phyloP scores from a whole-genome alignment of 2,888 invertebrate species.

The Pogonocherus hispidulus region DNA sequence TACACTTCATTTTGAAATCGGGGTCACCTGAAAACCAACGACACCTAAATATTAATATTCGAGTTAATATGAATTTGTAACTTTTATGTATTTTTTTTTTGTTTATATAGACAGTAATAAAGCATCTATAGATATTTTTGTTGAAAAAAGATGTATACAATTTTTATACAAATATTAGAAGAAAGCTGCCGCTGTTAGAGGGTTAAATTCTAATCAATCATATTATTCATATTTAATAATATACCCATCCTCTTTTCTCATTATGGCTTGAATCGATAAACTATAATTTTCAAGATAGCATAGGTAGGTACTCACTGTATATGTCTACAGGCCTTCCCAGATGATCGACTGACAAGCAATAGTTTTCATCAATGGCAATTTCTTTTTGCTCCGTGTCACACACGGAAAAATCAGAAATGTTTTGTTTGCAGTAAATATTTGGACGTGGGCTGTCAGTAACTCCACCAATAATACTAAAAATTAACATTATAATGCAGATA shows the following conservation, averaged over 20 bases:
- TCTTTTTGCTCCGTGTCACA: constrained; percentile 97
- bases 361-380: constrained; percentile 94
- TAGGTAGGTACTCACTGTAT: constrained; percentile 83
- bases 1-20: constrained; percentile 96
- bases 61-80: neutral
- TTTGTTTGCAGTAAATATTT: constrained; percentile 91
- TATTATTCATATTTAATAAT: too few species aligned
- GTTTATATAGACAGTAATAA: too few species aligned
- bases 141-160: too few species aligned
- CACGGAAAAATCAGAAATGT: constrained; percentile 95
- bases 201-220: too few species aligned
- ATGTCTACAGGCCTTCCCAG: constrained; percentile 95
- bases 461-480: constrained; percentile 87
- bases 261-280: too few species aligned
- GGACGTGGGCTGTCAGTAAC: constrained; percentile 95
- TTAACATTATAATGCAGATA: constrained; percentile 30
- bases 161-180: too few species aligned
- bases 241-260: too few species aligned
- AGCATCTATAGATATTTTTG: neutral
- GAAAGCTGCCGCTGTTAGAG: too few species aligned
- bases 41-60: neutral
- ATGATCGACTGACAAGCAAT: constrained; percentile 96
- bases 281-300: too few species aligned
- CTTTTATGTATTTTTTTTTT: too few species aligned
- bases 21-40: constrained; percentile 80